phyloP scores from a whole-genome alignment of 2,113 vertebrate species.

The Notothenia coriiceps region DNA sequence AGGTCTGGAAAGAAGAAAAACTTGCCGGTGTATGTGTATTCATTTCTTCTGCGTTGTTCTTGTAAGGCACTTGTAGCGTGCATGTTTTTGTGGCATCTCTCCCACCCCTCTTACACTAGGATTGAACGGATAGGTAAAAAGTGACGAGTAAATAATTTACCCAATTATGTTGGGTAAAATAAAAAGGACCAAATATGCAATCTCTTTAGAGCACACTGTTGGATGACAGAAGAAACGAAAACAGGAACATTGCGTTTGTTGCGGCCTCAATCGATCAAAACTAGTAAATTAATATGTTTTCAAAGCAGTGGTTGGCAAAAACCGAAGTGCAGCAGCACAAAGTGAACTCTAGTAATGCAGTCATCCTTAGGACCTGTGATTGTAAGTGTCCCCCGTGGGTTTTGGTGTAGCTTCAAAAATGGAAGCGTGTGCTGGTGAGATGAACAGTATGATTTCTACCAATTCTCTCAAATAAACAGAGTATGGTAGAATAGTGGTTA shows the following conservation, averaged over 20 bases:
- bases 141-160: too few species aligned
- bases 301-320: neutral
- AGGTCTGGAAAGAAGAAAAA: too few species aligned
- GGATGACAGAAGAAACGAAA: too few species aligned
- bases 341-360: neutral
- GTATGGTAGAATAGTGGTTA: neutral
- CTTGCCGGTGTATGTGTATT: too few species aligned
- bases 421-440: neutral
- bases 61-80: too few species aligned
- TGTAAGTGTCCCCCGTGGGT: conserved; percentile 14
- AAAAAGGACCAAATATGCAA: too few species aligned
- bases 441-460: neutral
- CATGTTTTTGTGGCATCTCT: too few species aligned
- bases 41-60: too few species aligned
- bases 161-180: too few species aligned
- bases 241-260: neutral
- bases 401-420: conserved; percentile 17
- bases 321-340: conserved; percentile 13
- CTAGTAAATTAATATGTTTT: conserved; percentile 8
- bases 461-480: neutral
- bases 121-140: too few species aligned
- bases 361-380: conserved; percentile 27
- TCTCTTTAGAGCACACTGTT: too few species aligned
- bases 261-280: neutral
- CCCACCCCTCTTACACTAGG: too few species aligned